Evolutionary conservation across 2,797 vertebrate genomes (phyloP).

Genomic region (Scarus forsteni): DNA sequence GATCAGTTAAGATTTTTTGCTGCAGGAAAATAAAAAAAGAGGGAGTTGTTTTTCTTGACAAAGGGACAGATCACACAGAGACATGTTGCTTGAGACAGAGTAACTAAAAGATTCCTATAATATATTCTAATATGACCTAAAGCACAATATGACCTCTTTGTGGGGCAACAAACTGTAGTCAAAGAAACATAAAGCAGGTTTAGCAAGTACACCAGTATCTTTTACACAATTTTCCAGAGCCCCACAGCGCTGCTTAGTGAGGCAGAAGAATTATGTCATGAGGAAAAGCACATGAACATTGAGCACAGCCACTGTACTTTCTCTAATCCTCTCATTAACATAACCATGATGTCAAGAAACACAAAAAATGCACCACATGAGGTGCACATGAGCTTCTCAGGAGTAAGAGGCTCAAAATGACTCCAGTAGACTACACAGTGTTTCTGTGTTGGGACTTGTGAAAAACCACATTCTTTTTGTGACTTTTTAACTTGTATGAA

Average conservation of each 20-base stretch:
- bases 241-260: constrained; percentile 21
- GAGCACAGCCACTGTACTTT: constrained; percentile 1
- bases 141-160: no score
- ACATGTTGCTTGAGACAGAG: no score
- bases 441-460: no score
- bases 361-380: constrained; percentile 61
- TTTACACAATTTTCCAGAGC: constrained; percentile 7
- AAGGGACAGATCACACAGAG: no score
- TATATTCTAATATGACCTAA: no score
- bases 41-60: no score
- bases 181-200: not conserved
- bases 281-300: constrained; percentile 46
- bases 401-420: constrained; percentile 3
- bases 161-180: no score
- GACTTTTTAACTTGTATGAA: no score
- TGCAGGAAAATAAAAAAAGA: no score
- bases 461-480: no score
- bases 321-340: constrained; percentile 35
- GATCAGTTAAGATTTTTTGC: no score
- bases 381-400: constrained; percentile 55
- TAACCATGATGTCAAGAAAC: constrained; percentile 20
- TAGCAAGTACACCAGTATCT: constrained; percentile 2
- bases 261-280: constrained; percentile 24
- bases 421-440: not conserved
- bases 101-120: no score